Percentiles rank a stretch among this genome's conserved stretches.
These are phyloP conservation scores for Diorhabda sublineata DNA, from an alignment of 1,140 invertebrate species.

Conservation along the genomic window DNA sequence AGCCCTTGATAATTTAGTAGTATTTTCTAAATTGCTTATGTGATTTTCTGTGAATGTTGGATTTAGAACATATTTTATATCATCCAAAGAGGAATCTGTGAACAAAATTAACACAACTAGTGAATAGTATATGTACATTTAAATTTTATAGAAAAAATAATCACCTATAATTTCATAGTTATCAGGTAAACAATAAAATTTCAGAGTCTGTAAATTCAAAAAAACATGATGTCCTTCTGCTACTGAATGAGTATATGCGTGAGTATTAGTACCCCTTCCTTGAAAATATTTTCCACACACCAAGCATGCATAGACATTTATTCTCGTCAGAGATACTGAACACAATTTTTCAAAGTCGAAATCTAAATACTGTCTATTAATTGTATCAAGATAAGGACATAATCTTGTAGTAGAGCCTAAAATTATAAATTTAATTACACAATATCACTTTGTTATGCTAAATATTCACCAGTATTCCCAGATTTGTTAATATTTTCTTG, in stretches of 20 bases:
- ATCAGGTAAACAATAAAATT: slow-evolving; percentile 98
- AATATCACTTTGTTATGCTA: too few relatives aligned
- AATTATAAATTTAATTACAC: neutral
- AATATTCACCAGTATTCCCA: too few relatives aligned
- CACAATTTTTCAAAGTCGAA: slow-evolving; percentile 99
- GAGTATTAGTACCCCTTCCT: slow-evolving; percentile 95
- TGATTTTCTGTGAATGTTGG: slow-evolving; percentile 87
- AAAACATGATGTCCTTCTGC: slow-evolving; percentile 97
- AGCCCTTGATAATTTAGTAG: slow-evolving; percentile 85
- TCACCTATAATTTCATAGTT: slow-evolving; percentile 98
- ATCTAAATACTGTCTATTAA: slow-evolving; percentile 94
- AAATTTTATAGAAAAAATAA: slow-evolving; percentile 15
- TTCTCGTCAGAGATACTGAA: slow-evolving; percentile 94
- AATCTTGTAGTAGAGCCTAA: slow-evolving; percentile 23
- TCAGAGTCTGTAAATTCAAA: slow-evolving; percentile 93
- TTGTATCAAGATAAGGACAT: slow-evolving; percentile 96
- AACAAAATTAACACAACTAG: slow-evolving; percentile 26
- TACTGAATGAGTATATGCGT: slow-evolving; percentile 98
- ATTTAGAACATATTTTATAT: slow-evolving; percentile 98
- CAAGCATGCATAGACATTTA: slow-evolving; percentile 99
- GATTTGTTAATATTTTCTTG: neutral
- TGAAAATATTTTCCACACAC: slow-evolving; percentile 99
- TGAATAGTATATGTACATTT: neutral
- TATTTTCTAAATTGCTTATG: slow-evolving; percentile 76
- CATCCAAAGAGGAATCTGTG: slow-evolving; percentile 93